Evolutionary conservation across 1,140 invertebrate genomes (phyloP).

Genomic region (Trinorchestia longiramus): DNA sequence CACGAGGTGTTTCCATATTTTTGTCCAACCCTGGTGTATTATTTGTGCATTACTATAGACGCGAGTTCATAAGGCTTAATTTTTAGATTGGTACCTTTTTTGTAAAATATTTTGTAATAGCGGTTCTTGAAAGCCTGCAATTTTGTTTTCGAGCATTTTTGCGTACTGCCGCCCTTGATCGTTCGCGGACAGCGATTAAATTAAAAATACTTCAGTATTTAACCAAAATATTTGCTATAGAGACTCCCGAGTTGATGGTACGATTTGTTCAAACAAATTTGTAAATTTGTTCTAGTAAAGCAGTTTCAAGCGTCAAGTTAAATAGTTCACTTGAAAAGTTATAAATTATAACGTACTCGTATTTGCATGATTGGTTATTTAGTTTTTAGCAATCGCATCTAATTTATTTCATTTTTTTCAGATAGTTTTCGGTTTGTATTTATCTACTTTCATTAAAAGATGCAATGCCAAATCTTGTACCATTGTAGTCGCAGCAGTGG

Average conservation of each 20-base stretch:
- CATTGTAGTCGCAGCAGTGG: too few relatives aligned
- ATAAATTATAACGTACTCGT: too few relatives aligned
- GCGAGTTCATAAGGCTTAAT: too few relatives aligned
- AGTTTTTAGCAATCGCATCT: not conserved
- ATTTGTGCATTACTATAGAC: too few relatives aligned
- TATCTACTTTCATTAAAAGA: too few relatives aligned
- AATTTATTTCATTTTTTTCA: not conserved
- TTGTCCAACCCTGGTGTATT: too few relatives aligned
- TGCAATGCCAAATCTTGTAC: too few relatives aligned
- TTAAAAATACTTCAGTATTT: not conserved
- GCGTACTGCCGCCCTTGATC: not conserved
- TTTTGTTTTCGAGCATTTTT: not conserved
- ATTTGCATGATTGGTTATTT: too few relatives aligned
- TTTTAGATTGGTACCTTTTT: too few relatives aligned
- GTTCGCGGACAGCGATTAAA: not conserved
- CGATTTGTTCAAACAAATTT: too few relatives aligned
- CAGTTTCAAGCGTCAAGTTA: not conserved
- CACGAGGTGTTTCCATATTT: too few relatives aligned
- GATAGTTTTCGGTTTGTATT: not conserved
- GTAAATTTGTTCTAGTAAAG: not conserved
- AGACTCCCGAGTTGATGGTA: not conserved
- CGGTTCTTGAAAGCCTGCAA: not conserved
- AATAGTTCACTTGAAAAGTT: not conserved
- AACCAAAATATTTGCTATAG: not conserved
- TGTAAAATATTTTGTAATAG: too few relatives aligned